phyloP scores from a whole-genome alignment of 2,113 vertebrate genomes.

The Chascanopsetta lugubris region DNA sequence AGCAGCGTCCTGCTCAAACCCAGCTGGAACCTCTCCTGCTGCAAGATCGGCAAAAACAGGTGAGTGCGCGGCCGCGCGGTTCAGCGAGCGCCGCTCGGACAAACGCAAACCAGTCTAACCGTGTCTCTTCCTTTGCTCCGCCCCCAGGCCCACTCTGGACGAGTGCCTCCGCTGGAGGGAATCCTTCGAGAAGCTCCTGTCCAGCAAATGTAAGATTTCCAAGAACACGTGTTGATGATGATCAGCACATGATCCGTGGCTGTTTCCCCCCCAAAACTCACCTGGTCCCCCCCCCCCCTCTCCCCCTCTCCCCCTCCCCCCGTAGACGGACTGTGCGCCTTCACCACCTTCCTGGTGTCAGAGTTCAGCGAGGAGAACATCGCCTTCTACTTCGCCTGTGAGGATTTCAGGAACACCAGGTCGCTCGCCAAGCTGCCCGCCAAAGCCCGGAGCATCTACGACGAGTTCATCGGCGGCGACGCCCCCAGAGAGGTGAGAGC shows the following conservation, averaged over 20 bases:
- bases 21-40: slow-evolving; percentile 72
- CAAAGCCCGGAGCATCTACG: slow-evolving; percentile 90
- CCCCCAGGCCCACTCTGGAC: slow-evolving; percentile 84
- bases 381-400: slow-evolving; percentile 95
- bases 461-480: slow-evolving; percentile 90
- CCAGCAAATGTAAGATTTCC: slow-evolving; percentile 95
- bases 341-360: slow-evolving; percentile 90
- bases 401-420: slow-evolving; percentile 90
- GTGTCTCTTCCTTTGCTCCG: slow-evolving; percentile 42
- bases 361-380: slow-evolving; percentile 98
- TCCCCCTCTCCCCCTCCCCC: slow-evolving; percentile 42
- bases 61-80: too few relatives aligned
- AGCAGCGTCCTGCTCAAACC: slow-evolving; percentile 87
- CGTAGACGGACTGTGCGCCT: slow-evolving; percentile 89
- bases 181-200: slow-evolving; percentile 91
- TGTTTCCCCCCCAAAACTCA: too few relatives aligned
- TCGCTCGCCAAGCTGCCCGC: slow-evolving; percentile 81
- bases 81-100: too few relatives aligned
- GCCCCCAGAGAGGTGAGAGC: slow-evolving; percentile 92
- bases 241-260: too few relatives aligned
- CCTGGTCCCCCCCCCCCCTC: slow-evolving; percentile 9
- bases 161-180: slow-evolving; percentile 90
- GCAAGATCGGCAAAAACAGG: slow-evolving; percentile 78
- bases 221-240: too few relatives aligned
- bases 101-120: too few relatives aligned